Conservation (phyloP, 2,113 vertebrate genomes). For the Ancistrus triradiatus region DNA sequence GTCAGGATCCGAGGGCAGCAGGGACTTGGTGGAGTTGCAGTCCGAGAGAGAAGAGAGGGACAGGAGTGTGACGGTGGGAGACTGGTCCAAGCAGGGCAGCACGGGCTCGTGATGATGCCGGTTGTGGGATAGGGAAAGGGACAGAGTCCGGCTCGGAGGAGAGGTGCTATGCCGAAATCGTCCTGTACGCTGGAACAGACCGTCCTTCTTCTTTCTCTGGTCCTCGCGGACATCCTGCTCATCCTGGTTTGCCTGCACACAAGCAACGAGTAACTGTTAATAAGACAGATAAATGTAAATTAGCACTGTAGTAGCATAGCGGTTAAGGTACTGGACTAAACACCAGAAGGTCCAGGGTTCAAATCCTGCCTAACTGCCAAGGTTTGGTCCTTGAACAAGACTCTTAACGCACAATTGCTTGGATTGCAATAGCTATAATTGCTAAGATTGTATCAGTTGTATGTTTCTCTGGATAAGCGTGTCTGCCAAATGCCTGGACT, state of each 20-base stretch:
- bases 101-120: slow-evolving; percentile 58
- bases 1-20: slow-evolving; percentile 81
- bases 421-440: no score
- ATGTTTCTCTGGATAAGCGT: no score
- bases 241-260: slow-evolving; percentile 65
- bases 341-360: no score
- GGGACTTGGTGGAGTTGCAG: slow-evolving; percentile 87
- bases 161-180: slow-evolving; percentile 75
- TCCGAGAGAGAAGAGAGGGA: slow-evolving; percentile 85
- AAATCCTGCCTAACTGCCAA: no score
- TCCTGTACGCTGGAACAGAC: slow-evolving; percentile 77
- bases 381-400: no score
- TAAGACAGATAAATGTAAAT: no score
- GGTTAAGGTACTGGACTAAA: no score
- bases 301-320: no score
- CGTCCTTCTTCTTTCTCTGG: slow-evolving; percentile 77
- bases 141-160: slow-evolving; percentile 65
- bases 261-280: background rate
- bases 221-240: slow-evolving; percentile 75
- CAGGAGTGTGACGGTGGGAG: slow-evolving; percentile 78
- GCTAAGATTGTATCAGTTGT: no score
- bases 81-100: slow-evolving; percentile 65
- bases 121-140: slow-evolving; percentile 61
- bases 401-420: no score
- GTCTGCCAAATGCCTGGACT: no score